Evolutionary conservation across 2,888 invertebrate genomes (phyloP).

Genomic region (Platycheirus albimanus): DNA sequence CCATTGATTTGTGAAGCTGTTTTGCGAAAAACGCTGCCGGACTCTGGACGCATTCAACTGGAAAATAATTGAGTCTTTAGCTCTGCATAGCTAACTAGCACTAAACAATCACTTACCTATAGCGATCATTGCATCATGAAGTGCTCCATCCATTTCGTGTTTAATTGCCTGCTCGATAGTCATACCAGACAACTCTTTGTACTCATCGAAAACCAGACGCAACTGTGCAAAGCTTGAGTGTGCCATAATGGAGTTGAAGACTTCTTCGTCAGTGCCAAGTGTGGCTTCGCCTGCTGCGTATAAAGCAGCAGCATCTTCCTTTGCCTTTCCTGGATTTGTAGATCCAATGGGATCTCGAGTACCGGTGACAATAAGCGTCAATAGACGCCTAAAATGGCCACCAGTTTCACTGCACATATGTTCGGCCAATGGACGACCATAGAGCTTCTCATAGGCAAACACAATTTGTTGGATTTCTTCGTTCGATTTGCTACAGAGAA

Average conservation of each 20-base stretch:
- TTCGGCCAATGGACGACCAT: slow-evolving; percentile 87
- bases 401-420: slow-evolving; percentile 90
- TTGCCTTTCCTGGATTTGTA: slow-evolving; percentile 86
- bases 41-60: slow-evolving; percentile 88
- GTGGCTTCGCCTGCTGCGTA: slow-evolving; percentile 88
- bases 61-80: slow-evolving; percentile 73
- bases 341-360: slow-evolving; percentile 86
- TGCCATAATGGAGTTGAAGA: slow-evolving; percentile 87
- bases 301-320: slow-evolving; percentile 87
- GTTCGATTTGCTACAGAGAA: slow-evolving; percentile 88
- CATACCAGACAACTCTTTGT: slow-evolving; percentile 87
- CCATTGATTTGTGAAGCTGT: slow-evolving; percentile 86
- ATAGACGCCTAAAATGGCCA: slow-evolving; percentile 89
- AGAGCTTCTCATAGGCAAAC: slow-evolving; percentile 86
- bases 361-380: slow-evolving; percentile 87
- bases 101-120: slow-evolving; percentile 84
- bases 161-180: slow-evolving; percentile 88
- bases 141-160: slow-evolving; percentile 86
- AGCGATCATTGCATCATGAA: slow-evolving; percentile 86
- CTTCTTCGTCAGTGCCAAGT: slow-evolving; percentile 88
- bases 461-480: slow-evolving; percentile 86
- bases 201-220: slow-evolving; percentile 87
- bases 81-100: background rate
- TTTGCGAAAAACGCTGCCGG: slow-evolving; percentile 87
- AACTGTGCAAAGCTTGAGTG: slow-evolving; percentile 89